Evolutionary conservation across 1,140 invertebrate species (phyloP).

Genomic region (Harpegnathos saltator): DNA sequence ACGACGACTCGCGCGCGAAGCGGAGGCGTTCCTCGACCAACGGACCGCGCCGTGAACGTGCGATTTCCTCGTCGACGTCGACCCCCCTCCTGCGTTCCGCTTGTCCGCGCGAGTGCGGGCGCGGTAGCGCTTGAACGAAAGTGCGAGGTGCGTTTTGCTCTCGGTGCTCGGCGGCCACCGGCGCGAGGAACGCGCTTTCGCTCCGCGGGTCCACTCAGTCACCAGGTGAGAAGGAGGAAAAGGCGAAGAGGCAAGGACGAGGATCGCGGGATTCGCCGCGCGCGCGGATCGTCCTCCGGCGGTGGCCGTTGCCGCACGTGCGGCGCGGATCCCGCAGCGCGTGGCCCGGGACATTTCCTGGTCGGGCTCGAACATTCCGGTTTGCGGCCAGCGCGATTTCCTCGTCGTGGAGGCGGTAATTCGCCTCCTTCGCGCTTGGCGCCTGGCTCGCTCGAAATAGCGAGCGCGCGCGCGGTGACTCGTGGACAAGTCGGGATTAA

Average conservation of each 20-base stretch:
- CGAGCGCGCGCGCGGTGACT: background rate
- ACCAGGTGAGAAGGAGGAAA: too few relatives aligned
- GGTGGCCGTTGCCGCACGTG: too few relatives aligned
- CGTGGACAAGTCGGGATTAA: background rate
- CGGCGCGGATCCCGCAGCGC: background rate
- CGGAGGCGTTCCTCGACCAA: slow-evolving; percentile 51
- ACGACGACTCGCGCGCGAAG: slow-evolving; percentile 41
- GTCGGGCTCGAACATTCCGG: background rate
- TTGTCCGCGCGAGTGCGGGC: background rate
- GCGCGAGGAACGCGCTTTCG: too few relatives aligned
- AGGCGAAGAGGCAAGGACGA: too few relatives aligned
- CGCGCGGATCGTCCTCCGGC: too few relatives aligned
- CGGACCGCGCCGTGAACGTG: slow-evolving; percentile 5
- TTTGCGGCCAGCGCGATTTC: slow-evolving; percentile 1
- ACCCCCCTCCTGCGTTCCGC: slow-evolving; percentile 54
- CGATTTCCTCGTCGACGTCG: slow-evolving; percentile 51
- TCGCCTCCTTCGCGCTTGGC: too few relatives aligned
- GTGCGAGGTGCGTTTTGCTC: slow-evolving; percentile 66
- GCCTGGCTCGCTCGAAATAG: slow-evolving; percentile 31
- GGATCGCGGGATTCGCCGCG: too few relatives aligned
- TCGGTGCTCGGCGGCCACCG: background rate
- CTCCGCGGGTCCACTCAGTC: too few relatives aligned
- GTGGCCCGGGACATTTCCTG: background rate
- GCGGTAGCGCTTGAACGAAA: slow-evolving; percentile 64
- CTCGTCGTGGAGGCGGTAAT: background rate